Evolutionary conservation across 2,797 vertebrate species (phyloP).

Genomic region (Mus caroli): DNA sequence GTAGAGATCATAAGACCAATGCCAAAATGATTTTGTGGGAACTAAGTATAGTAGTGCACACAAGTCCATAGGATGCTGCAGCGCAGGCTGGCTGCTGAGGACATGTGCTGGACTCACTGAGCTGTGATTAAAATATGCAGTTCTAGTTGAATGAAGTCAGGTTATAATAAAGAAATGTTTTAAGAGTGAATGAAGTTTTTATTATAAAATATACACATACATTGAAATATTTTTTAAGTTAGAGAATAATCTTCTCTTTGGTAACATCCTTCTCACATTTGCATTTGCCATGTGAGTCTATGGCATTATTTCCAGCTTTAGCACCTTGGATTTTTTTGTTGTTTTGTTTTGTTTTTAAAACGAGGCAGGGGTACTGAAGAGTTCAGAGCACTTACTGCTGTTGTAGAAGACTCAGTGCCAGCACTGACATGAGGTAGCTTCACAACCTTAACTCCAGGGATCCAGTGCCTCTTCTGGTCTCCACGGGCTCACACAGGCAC

Average conservation of each 20-base stretch:
- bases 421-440: not conserved
- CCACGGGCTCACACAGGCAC: not conserved
- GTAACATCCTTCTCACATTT: not conserved
- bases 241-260: not conserved
- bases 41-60: not conserved
- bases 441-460: not conserved
- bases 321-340: not conserved
- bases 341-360: not conserved
- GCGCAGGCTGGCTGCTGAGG: not conserved
- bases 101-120: not conserved
- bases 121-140: not conserved
- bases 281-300: not conserved
- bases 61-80: not conserved
- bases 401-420: not conserved
- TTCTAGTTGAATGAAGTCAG: not conserved
- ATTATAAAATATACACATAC: not conserved
- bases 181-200: slow-evolving; percentile 47
- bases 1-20: slow-evolving; percentile 20
- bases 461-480: not conserved
- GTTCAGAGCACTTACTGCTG: not conserved
- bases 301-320: slow-evolving; percentile 2
- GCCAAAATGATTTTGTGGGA: not conserved
- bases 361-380: not conserved
- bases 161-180: not conserved
- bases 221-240: slow-evolving; percentile 3